phyloP scores from a whole-genome alignment of 2,113 vertebrate species.

The Sinocyclocheilus grahami region DNA sequence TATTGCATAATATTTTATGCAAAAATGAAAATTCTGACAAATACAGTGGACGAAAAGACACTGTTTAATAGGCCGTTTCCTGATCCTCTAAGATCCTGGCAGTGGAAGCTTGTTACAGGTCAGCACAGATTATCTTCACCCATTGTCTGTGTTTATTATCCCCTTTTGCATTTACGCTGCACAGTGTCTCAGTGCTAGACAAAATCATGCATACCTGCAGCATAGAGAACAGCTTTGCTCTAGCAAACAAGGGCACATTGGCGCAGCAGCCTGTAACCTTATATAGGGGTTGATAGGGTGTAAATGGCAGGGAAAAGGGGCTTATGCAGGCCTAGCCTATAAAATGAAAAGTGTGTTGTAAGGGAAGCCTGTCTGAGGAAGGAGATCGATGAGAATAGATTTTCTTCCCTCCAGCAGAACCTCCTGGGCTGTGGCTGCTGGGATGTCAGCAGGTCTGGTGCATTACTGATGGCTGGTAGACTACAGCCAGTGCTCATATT shows the following conservation, averaged over 20 bases:
- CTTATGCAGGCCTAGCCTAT: constrained; percentile 61
- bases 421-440: constrained; percentile 37
- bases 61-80: background rate
- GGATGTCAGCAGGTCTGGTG: constrained; percentile 44
- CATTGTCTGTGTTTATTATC: constrained; percentile 55
- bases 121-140: constrained; percentile 52
- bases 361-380: constrained; percentile 40
- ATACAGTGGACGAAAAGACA: background rate
- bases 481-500: background rate
- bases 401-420: constrained; percentile 53
- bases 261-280: constrained; percentile 58
- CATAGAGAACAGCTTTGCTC: constrained; percentile 59
- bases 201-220: constrained; percentile 52
- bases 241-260: constrained; percentile 52
- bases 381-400: constrained; percentile 62
- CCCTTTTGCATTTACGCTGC: constrained; percentile 33
- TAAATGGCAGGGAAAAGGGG: constrained; percentile 61
- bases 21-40: background rate
- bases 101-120: constrained; percentile 39
- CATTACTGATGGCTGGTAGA: constrained; percentile 36
- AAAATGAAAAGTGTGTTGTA: constrained; percentile 54
- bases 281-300: constrained; percentile 62
- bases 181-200: constrained; percentile 57
- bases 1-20: background rate
- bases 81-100: background rate